Percentiles rank a stretch among this genome's conserved stretches.
Conservation (phyloP, 2,888 invertebrate species). For the Anarsia innoxiella region DNA sequence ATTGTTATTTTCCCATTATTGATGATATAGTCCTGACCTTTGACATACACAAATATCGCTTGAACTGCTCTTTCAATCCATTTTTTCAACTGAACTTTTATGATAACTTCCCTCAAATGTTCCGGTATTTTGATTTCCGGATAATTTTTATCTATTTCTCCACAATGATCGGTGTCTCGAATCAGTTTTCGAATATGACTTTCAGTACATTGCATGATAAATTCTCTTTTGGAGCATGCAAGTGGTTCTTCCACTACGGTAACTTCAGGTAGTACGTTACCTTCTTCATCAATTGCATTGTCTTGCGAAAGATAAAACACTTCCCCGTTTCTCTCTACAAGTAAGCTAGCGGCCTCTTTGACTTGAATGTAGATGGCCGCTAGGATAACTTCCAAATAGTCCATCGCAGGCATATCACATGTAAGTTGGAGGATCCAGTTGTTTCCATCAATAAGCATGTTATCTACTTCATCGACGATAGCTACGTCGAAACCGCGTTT, state of each 20-base stretch:
- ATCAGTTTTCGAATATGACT: conserved; percentile 13
- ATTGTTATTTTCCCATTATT: conserved; percentile 13
- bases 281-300: conserved; percentile 9
- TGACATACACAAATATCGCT: conserved; percentile 13
- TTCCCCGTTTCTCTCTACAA: conserved; percentile 14
- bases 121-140: conserved; percentile 15
- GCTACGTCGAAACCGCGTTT: conserved; percentile 14
- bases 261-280: conserved; percentile 8
- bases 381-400: conserved; percentile 15
- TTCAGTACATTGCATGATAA: conserved; percentile 14
- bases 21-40: conserved; percentile 16
- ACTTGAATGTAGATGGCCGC: conserved; percentile 18
- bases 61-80: conserved; percentile 17
- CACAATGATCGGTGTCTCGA: conserved; percentile 8
- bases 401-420: conserved; percentile 15
- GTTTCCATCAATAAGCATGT: conserved; percentile 18
- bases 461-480: conserved; percentile 18
- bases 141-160: conserved; percentile 8
- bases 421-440: conserved; percentile 14
- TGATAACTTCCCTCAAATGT: conserved; percentile 15
- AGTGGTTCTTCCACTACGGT: conserved; percentile 10
- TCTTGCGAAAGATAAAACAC: conserved; percentile 12
- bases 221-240: conserved; percentile 11
- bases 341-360: conserved; percentile 7
- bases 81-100: conserved; percentile 12